Evolutionary conservation across 2,113 vertebrate genomes (phyloP), one percentile per base, ranked within the genome.

Genomic region (Terrapene triunguis): DNA sequence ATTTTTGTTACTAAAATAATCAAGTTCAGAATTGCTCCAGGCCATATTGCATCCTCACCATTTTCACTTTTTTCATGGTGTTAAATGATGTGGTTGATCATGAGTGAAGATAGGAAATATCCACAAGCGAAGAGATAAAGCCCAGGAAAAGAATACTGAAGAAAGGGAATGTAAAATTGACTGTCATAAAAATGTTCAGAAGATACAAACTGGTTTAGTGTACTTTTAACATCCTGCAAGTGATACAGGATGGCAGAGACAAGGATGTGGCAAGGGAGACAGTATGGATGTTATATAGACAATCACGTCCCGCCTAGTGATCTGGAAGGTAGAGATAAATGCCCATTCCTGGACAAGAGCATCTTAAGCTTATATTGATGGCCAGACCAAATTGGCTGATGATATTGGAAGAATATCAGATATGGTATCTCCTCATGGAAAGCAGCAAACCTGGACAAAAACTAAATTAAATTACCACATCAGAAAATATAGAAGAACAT

Each of bases 161-260:
- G 72, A 44, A 9, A 74, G 3, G 85, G 35, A 22, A 53, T 42
- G 54, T 6, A 32, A 95, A 87, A 94, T 1, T 81, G 19, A 84
- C 22, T 29, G 22, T 6, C 89, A 8, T 5, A 83, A 89, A 91
- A 87, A 3, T 48, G 10, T 76, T 44, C 38, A 42, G 11, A 74
- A 94, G 25, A 27, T 69, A 92, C 87, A 82, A 93, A 59, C 27
- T 80, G 53, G 72, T 10, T 8, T 19, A 57, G 84, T 35, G 0
- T 32, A 76, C 21, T 93, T 95, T 84, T 76, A 95, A 82, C 32
- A 89, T 42, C 8, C 80, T 69, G 84, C n/a, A 59, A 91, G 84
- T 29, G 3, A 92, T 9, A 74, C 1, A 32, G 5, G 44, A 29
- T 10, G 74, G 79, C 32, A 42, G 8, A 82, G 35, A 82, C 65